Evolutionary conservation across 2,113 vertebrate genomes (phyloP).

Genomic region (Passer montanus): DNA sequence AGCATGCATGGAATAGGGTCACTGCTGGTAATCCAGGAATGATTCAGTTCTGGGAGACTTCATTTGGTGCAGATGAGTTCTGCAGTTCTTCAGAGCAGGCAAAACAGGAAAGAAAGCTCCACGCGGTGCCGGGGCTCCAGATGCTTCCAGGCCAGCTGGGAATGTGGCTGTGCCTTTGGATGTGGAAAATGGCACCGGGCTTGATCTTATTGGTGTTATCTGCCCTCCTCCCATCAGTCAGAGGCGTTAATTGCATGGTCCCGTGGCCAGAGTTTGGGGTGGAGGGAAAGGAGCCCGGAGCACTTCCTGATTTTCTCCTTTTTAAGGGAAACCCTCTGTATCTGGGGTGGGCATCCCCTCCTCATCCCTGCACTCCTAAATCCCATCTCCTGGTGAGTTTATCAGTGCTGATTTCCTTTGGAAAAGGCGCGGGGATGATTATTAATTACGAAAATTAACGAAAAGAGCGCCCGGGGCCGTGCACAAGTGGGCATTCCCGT

Average conservation of each 20-base stretch:
- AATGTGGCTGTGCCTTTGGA: neutral
- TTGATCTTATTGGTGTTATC: accelerated
- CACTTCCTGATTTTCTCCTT: neutral
- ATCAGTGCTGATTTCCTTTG: neutral
- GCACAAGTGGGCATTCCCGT: neutral
- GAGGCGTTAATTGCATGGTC: neutral
- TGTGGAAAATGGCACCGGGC: neutral
- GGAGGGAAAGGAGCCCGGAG: neutral
- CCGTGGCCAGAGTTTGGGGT: accelerated
- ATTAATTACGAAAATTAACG: neutral
- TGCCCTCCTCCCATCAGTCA: accelerated
- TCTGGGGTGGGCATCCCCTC: neutral
- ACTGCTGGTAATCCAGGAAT: neutral
- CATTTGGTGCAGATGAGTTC: constrained; percentile 15
- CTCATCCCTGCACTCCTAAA: accelerated
- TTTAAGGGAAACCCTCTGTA: accelerated
- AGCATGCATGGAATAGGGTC: neutral
- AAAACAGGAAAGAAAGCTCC: neutral
- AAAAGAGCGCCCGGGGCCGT: neutral
- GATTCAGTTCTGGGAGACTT: neutral
- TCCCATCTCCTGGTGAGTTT: neutral
- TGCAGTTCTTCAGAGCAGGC: neutral
- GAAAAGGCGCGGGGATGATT: neutral
- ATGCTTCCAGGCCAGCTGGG: neutral
- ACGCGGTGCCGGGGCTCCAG: neutral